Conservation (phyloP, 2,797 vertebrate species). For the Pipistrellus pipistrellus region DNA sequence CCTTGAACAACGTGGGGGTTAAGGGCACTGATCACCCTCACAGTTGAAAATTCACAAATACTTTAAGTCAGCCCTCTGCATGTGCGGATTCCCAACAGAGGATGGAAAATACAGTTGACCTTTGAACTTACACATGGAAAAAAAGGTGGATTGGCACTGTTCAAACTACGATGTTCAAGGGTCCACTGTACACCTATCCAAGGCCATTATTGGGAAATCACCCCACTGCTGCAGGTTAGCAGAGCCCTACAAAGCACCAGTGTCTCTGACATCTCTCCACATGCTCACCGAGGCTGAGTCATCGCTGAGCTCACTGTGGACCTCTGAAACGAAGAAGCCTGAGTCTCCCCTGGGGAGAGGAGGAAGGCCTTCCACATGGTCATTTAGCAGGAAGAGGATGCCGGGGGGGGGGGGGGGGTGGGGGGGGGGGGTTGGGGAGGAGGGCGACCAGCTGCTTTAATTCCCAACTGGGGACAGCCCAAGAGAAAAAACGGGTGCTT, state of each 20-base stretch:
- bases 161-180: background rate
- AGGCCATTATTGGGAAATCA: slow-evolving; percentile 51
- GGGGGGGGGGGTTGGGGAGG: background rate
- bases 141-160: background rate
- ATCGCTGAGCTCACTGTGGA: background rate
- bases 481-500: slow-evolving; percentile 14
- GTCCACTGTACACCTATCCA: background rate
- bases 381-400: slow-evolving; percentile 50
- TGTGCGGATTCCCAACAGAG: background rate
- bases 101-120: background rate
- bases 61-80: background rate
- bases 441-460: slow-evolving; percentile 16
- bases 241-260: slow-evolving; percentile 20
- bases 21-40: background rate
- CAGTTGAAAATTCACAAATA: background rate
- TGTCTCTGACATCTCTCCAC: slow-evolving; percentile 26
- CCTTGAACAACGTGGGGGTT: background rate
- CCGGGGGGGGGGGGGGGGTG: no score
- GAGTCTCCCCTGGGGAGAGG: background rate
- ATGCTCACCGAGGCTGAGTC: slow-evolving; percentile 25
- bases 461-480: slow-evolving; percentile 8
- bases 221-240: slow-evolving; percentile 9
- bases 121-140: background rate
- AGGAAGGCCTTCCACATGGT: background rate
- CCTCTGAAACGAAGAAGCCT: slow-evolving; percentile 53